A percentile compares a stretch with the other conserved stretches of the same genome.
Evolutionary conservation across 2,888 invertebrate species (phyloP).

Genomic region (Sepiola atlantica): DNA sequence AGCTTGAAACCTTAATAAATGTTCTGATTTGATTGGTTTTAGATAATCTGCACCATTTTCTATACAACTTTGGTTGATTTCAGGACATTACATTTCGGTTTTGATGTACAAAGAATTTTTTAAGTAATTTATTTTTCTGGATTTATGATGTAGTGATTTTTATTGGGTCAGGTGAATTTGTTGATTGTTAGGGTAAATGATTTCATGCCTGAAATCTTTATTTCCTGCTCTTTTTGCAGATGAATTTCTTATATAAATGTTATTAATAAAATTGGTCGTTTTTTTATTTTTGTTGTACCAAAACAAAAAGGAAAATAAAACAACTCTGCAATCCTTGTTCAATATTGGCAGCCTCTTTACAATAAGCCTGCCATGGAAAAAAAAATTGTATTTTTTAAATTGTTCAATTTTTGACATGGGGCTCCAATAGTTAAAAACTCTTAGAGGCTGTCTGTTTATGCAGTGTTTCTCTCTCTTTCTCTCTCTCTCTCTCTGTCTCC

Average conservation of each 20-base stretch:
- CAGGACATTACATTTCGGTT: background rate
- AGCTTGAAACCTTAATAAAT: background rate
- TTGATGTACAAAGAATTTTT: background rate
- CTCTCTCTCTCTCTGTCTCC: background rate
- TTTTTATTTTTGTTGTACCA: too few relatives aligned
- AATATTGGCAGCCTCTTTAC: too few relatives aligned
- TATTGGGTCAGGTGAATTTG: background rate
- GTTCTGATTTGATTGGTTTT: background rate
- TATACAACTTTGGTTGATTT: background rate
- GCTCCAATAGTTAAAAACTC: too few relatives aligned
- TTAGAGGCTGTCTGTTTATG: too few relatives aligned
- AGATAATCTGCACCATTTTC: background rate
- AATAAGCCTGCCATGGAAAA: too few relatives aligned
- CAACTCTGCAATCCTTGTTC: too few relatives aligned
- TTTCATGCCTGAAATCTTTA: background rate
- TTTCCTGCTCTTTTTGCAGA: background rate
- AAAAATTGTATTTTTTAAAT: too few relatives aligned
- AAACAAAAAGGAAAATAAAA: too few relatives aligned
- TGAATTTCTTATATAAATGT: background rate
- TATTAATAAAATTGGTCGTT: background rate
- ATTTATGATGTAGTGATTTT: background rate
- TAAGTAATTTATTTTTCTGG: background rate
- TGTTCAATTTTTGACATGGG: too few relatives aligned
- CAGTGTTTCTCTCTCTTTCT: background rate
- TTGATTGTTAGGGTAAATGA: background rate